Base-by-base conservation (phyloP, 2,113 vertebrate species). In the Hemichromis elongatus region DNA sequence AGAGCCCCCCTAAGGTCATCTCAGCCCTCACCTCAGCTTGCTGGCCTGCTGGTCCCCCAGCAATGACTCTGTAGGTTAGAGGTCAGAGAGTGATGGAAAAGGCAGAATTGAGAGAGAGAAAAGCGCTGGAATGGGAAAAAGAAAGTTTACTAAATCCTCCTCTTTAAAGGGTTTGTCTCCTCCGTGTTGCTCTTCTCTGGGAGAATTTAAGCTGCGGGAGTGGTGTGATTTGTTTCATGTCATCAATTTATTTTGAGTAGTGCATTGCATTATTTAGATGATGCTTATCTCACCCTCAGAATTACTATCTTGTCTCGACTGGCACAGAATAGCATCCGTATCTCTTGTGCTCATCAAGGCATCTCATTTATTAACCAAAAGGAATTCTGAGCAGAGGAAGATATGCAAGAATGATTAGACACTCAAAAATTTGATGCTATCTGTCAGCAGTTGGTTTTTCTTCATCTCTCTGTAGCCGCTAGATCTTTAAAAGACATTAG, bases 401-500 rank as follows among this genome's bases (percentile, higher is more conserved):
- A 90, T 92, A 86, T 88, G 87, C 92, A 55, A 84, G 80, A 88
- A 90, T 63, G 92, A 94, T 94, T 93, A 91, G 89, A 92, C 79
- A 85, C 86, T 93, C 85, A 82, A 86, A 90, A 90, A 90, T 91
- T 75, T 93, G 90, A 93, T 90, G 86, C 90, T 93, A 94, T 95
- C 90, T 92, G 92, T 94, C 93, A 92, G 92, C 92, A 89, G 89
- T 90, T 86, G 90, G 89, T 91, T 94, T 94, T 89, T 90, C 91
- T 86, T 91, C 84, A 92, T 94, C 93, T 91, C 83, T 90, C 90
- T 92, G 87, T 88, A 85, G 94, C 92, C 9, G 81, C 86, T 73
- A 86, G 91, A 93, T 95, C 91, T 95, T 93, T 93, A 92, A 94
- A 95, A 94, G 81, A 94, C 93, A 94, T 93, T 94, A 92, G 86